A percentile compares a stretch with the other conserved stretches of the same genome.
Evolutionary conservation across 2,797 vertebrate genomes (phyloP).

Genomic region (Potorous gilbertii): DNA sequence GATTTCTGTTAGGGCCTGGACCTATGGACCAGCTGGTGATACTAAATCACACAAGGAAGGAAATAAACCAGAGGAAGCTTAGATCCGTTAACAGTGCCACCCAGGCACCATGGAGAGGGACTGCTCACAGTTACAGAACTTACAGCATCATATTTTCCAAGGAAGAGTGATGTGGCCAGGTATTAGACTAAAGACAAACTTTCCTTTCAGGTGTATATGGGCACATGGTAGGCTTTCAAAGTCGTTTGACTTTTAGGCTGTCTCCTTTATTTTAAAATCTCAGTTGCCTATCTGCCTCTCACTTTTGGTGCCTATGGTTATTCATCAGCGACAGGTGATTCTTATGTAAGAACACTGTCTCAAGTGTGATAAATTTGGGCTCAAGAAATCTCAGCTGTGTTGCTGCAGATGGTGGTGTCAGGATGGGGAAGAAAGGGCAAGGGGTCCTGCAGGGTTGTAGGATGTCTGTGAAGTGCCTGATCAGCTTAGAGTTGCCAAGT

Average conservation of each 20-base stretch:
- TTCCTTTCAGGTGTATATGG: constrained; percentile 35
- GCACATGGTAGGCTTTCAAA: constrained; percentile 61
- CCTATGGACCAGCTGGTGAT: background rate
- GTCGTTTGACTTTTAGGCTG: constrained; percentile 60
- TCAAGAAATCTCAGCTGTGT: constrained; percentile 56
- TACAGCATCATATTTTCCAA: background rate
- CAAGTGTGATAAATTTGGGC: constrained; percentile 69
- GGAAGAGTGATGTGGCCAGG: constrained; percentile 1
- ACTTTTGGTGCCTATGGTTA: constrained; percentile 57
- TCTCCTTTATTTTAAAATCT: constrained; percentile 57
- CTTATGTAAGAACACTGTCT: constrained; percentile 71
- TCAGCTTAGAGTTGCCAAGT: constrained; percentile 22
- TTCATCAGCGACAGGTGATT: constrained; percentile 62
- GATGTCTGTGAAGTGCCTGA: constrained; percentile 51
- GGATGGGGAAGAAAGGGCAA: constrained; percentile 39
- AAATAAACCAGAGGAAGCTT: constrained; percentile 10
- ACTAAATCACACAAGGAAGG: constrained; percentile 41
- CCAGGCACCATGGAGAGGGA: constrained; percentile 52
- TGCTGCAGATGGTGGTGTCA: constrained; percentile 72
- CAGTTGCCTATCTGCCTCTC: constrained; percentile 61
- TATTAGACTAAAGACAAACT: constrained; percentile 47
- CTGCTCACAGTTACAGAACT: constrained; percentile 25
- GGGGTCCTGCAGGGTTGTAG: constrained; percentile 52
- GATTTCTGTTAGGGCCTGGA: constrained; percentile 5
- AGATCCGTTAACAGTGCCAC: constrained; percentile 55